Percentiles rank a stretch among this genome's conserved stretches.
phyloP scores from a whole-genome alignment of 2,797 vertebrate species.

The Lophius americanus region DNA sequence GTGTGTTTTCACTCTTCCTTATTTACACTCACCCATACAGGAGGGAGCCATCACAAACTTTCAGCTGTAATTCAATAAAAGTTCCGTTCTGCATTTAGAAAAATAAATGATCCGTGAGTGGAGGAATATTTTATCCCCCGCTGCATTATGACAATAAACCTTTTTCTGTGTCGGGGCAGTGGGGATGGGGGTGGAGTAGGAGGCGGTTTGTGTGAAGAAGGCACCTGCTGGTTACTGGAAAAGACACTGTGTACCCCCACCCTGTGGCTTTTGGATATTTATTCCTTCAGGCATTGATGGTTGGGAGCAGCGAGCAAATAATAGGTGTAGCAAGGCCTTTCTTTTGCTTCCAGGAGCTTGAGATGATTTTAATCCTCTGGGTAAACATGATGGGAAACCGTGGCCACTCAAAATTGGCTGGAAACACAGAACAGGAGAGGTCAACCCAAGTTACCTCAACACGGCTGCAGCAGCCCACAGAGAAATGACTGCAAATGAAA shows the following conservation, averaged over 20 bases:
- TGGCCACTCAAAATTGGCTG: slow-evolving; percentile 33
- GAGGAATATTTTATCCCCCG: slow-evolving; percentile 70
- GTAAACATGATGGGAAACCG: slow-evolving; percentile 54
- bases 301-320: slow-evolving; percentile 78
- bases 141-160: slow-evolving; percentile 80
- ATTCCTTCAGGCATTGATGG: slow-evolving; percentile 78
- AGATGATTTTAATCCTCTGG: slow-evolving; percentile 62
- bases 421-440: slow-evolving; percentile 34
- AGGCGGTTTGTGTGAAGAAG: slow-evolving; percentile 60
- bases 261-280: slow-evolving; percentile 77
- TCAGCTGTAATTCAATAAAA: slow-evolving; percentile 82
- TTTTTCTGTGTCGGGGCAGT: slow-evolving; percentile 59
- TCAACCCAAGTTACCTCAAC: slow-evolving; percentile 29
- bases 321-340: slow-evolving; percentile 69
- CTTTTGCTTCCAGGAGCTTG: slow-evolving; percentile 59
- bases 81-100: slow-evolving; percentile 78
- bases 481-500: slow-evolving; percentile 24
- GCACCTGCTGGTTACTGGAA: slow-evolving; percentile 80
- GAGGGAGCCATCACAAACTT: slow-evolving; percentile 77
- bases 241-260: slow-evolving; percentile 62
- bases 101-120: slow-evolving; percentile 77
- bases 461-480: slow-evolving; percentile 7
- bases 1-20: slow-evolving; percentile 75
- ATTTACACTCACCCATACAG: slow-evolving; percentile 77
- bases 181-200: slow-evolving; percentile 19